Base-by-base conservation (phyloP, 37 sponge, comb jelly and placozoan genomes). In the Chondrilla cf. caribensis region DNA sequence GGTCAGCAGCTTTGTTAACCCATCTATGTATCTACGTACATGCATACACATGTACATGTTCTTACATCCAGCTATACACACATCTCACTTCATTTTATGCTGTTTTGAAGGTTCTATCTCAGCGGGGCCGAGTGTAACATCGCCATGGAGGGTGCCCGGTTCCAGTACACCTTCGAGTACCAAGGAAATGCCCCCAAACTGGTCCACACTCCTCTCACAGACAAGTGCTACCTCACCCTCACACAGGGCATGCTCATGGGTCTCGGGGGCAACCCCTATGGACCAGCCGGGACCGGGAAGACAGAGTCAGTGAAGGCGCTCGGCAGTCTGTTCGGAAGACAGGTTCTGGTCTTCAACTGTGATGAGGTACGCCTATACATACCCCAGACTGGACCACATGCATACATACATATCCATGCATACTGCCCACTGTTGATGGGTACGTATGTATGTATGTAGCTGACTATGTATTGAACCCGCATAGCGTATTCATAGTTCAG, bases 251-350 rank as follows among this genome's bases (percentile, higher is more conserved):
- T 9, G 75, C 67, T 81, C 41, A 83, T 98, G 81, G 99, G 99
- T 19, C 87, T 98, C 42, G 99, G 99, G 36, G 99, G 99, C 18
- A 98, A 98, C 83, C 99, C 99, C 22, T 98, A 98, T 82, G 99
- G 99, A 31, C 99, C 99, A 26, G 99, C 99, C 68, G 99, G 99
- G 3, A 98, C 99, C 3, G 99, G 99, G 2, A 98, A 98, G 75
- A 98, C 99, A n/a, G 99, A 98, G 82, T 98, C 99, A 39, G 99
- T 98, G 28, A 98, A 98, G 78, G 99, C 99, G 2, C 87, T 98
- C 37, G 99, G 97, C 2, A 93, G 91, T 2, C 86, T 94, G 54
- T 91, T 96, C 81, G 99, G 99, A 6, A 81, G 99, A 70, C 99
- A 98, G 62, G 99, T 98, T 38, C 84, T 98, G 76, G 99, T 98